These are phyloP conservation scores for Dicyrtomina minuta DNA, from an alignment of 2,888 invertebrate genomes.

Conservation along the genomic window DNA sequence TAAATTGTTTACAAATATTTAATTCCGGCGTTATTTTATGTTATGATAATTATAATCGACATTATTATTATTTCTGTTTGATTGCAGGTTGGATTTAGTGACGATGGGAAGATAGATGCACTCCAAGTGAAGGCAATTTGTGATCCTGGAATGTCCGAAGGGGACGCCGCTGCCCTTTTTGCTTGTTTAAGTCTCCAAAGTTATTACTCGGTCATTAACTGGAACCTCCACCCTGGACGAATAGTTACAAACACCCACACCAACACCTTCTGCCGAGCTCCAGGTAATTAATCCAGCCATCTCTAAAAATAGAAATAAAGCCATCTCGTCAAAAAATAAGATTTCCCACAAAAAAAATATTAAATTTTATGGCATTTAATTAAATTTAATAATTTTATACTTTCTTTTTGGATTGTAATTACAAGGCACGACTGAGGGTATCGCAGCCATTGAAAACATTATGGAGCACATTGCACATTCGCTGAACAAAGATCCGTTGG, in stretches of 20 bases:
- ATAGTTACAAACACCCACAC: constrained; percentile 57
- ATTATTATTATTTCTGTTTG: not conserved
- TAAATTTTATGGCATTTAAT: too few species aligned
- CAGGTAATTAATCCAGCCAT: too few species aligned
- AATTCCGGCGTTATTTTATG: too few species aligned
- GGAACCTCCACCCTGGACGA: constrained; percentile 58
- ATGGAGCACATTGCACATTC: constrained; percentile 58
- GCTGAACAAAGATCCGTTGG: constrained; percentile 56
- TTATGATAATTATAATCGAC: too few species aligned
- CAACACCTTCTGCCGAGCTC: constrained; percentile 53
- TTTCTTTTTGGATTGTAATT: too few species aligned
- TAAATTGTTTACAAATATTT: too few species aligned
- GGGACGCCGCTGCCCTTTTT: constrained; percentile 60
- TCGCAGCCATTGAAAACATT: constrained; percentile 58
- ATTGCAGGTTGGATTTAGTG: constrained; percentile 54
- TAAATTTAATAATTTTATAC: too few species aligned
- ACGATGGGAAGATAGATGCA: constrained; percentile 67
- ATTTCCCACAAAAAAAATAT: too few species aligned
- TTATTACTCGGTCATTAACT: constrained; percentile 66
- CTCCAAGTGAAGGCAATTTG: constrained; percentile 61
- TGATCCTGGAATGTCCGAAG: constrained; percentile 59
- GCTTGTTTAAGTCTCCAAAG: constrained; percentile 59
- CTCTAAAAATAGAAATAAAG: too few species aligned
- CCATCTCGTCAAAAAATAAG: too few species aligned
- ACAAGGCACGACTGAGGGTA: too few species aligned